phyloP scores from a whole-genome alignment of 1,140 invertebrate species.

The Muscidifurax raptorellus region DNA sequence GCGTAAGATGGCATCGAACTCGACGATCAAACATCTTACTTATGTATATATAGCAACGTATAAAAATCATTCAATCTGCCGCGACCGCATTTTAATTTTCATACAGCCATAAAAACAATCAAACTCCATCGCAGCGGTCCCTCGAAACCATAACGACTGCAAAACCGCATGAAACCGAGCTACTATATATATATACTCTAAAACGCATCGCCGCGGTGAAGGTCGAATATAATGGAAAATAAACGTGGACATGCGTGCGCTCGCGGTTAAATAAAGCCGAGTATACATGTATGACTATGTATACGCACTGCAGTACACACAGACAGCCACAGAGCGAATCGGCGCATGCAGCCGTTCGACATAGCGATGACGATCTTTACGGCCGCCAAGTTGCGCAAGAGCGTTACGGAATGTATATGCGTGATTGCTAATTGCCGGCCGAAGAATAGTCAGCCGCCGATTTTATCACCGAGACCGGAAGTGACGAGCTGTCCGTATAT shows the following conservation, averaged over 20 bases:
- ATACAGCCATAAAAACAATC: background rate
- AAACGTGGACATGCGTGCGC: slow-evolving; percentile 5
- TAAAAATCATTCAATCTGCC: background rate
- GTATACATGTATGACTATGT: slow-evolving; percentile 44
- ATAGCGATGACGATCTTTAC: slow-evolving; percentile 42
- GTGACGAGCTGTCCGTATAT: slow-evolving; percentile 40
- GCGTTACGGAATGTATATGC: slow-evolving; percentile 67
- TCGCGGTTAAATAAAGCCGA: background rate
- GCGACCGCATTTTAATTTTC: slow-evolving; percentile 31
- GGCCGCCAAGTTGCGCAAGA: slow-evolving; percentile 63
- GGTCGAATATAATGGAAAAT: slow-evolving; percentile 25
- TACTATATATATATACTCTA: background rate
- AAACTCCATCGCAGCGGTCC: background rate
- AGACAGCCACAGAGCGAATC: background rate
- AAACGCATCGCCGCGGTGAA: background rate
- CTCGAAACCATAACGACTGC: background rate
- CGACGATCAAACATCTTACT: too few relatives aligned
- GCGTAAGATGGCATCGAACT: too few relatives aligned
- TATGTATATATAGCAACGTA: too few relatives aligned
- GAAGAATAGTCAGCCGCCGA: slow-evolving; percentile 53
- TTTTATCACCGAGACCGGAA: slow-evolving; percentile 64
- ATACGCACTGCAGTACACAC: background rate
- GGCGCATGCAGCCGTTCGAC: background rate
- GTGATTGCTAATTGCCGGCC: slow-evolving; percentile 69
- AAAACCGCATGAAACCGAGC: background rate